phyloP scores from a whole-genome alignment of 2,888 invertebrate species.

The Cepaea hortensis region DNA sequence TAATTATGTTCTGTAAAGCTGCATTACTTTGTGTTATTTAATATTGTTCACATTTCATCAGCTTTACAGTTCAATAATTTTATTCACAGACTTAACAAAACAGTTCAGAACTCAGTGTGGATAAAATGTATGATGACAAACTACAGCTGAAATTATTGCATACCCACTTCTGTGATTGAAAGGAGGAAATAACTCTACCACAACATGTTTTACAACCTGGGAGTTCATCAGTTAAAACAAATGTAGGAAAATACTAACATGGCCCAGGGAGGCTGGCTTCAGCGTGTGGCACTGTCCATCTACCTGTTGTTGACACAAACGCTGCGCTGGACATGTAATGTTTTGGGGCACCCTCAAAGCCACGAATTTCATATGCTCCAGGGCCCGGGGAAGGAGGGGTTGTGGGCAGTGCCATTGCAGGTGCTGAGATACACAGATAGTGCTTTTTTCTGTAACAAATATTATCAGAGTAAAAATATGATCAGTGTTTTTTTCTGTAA shows the following conservation, averaged over 20 bases:
- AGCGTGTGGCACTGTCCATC: conserved; percentile 63
- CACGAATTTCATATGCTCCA: conserved; percentile 71
- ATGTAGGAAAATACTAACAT: conserved; percentile 59
- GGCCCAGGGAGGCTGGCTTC: conserved; percentile 69
- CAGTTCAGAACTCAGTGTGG: too few relatives aligned
- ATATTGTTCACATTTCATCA: too few relatives aligned
- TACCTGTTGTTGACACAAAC: conserved; percentile 74
- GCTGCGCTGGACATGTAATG: conserved; percentile 75
- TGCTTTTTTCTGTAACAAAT: conserved; percentile 70
- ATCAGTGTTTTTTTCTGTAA: conserved; percentile 70
- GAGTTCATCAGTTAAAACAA: too few relatives aligned
- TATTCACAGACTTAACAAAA: too few relatives aligned
- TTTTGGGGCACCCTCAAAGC: conserved; percentile 71
- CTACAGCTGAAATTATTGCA: too few relatives aligned
- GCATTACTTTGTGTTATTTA: too few relatives aligned
- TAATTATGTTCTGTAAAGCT: too few relatives aligned
- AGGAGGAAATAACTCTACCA: too few relatives aligned
- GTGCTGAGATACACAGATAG: conserved; percentile 76
- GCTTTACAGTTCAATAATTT: too few relatives aligned
- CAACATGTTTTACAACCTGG: too few relatives aligned
- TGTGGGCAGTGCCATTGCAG: conserved; percentile 74
- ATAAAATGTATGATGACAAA: too few relatives aligned
- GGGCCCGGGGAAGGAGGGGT: conserved; percentile 73
- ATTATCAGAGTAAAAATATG: not conserved
- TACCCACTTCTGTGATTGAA: too few relatives aligned